Base-by-base conservation (phyloP, 2,888 invertebrate species). In the Aproaerema taeniolella region DNA sequence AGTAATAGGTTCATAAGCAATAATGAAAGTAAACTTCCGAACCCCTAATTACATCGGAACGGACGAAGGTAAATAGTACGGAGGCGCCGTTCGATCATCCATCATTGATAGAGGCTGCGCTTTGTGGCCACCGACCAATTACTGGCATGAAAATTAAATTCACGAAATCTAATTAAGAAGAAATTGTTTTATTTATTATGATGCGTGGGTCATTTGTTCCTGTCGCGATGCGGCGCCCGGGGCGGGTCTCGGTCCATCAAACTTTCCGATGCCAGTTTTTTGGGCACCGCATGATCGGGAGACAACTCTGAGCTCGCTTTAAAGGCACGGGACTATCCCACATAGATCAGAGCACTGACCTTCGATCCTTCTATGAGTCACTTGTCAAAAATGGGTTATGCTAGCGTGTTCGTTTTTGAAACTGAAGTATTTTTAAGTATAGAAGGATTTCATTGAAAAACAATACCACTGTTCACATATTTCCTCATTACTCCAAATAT, bases 121-220 rank as follows among this genome's bases (percentile, higher is more conserved):
- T 86, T 86, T 86, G 85, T 83, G 81, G 73, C 81, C 78, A 79
- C 86, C 83, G 82, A 83, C 86, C 85, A 81, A 86, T 86, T 86
- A 86, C 85, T 60, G 76, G 73, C 85, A 85, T 85, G 85, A 85
- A 85, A 86, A 86, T 86, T 86, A 86, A 86, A 86, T 86, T 85
- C 86, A 86, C 85, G 82, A 86, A 85, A 86, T 86, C 86, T 86
- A 86, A 86, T 86, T 86, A 86, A 82, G 81, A 83, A 82, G 80
- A 86, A 86, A 86, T 86, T 86, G 86, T 86, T 85, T 86, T 85
- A 86, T 86, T 85, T 86, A 86, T 86, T 85, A 85, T 86, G 85
- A 85, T 86, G 82, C 83, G 83, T 78, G 73, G 59, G 82, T 82
- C 82, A 86, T 86, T 86, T 83, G 83, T 86, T 76, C 70, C 66